Evolutionary conservation across 2,888 invertebrate species (phyloP), one percentile per base, ranked within the genome.

Genomic region (Athalia circularis): DNA sequence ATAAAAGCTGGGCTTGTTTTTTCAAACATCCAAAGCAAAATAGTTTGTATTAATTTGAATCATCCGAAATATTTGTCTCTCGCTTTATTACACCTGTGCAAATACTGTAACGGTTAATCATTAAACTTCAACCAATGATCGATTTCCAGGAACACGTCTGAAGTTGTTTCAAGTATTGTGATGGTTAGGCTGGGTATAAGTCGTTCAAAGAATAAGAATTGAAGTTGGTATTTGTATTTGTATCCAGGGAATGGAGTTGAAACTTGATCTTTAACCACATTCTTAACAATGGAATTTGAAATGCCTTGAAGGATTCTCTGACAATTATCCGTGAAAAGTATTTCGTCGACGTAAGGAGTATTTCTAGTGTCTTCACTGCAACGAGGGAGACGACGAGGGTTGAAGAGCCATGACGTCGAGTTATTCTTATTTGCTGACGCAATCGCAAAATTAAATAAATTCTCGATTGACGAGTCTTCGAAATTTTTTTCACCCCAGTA

Each of bases 381-480:
- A 1, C n/a, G 62, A 13, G 45, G 13, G 8, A 57, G 59, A 45
- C 13, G 59, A 59, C 13, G 54, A 9, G 54, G n/a, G 54, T 54
- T 11, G 9, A 54, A 54, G 4, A 54, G 9, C 3, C n/a, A 54
- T 54, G n/a, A 54, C n/a, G 54, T n/a, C 54, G 3, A 9, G 11
- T 54, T n/a, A n/a, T 11, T n/a, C 3, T n/a, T 45, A 13, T 72
- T n/a, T 72, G 72, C 72, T 72, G 72, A 72, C 72, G 72, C 59
- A 59, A 13, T 47, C 57, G 15, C 7, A 8, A 59, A 52, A 45
- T 29, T 47, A 59, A 29, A 29, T 29, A 29, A 72, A 72, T 72
- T 47, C 72, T 57, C 45, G 59, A 59, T 72, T 45, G 45, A 57
- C 43, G 59, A 72, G 57, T 72, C 57, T 59, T 59, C 13, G 45